Evolutionary conservation across 1,140 invertebrate species (phyloP).

Genomic region (Caenorhabditis briggsae): DNA sequence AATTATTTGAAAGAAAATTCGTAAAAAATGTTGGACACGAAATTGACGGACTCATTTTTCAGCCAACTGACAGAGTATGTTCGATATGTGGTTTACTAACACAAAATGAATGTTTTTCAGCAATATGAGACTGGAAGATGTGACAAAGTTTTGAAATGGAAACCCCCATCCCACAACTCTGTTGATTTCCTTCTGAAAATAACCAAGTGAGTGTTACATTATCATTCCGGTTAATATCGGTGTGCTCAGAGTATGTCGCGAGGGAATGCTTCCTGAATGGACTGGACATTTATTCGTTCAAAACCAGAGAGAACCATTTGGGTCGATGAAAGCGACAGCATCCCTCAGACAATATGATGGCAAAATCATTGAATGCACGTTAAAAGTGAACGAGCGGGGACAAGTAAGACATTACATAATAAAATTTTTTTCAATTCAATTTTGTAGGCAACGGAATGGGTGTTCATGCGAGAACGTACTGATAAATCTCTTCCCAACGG

Average conservation of each 20-base stretch:
- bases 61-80: conserved; percentile 85
- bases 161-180: conserved; percentile 91
- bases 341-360: conserved; percentile 86
- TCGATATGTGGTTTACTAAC: background rate
- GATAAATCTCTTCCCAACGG: conserved; percentile 96
- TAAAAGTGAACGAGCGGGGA: conserved; percentile 66
- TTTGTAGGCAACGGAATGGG: conserved; percentile 82
- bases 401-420: conserved; percentile 77
- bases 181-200: conserved; percentile 94
- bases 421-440: conserved; percentile 69
- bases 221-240: no score
- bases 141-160: conserved; percentile 94
- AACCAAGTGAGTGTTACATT: conserved; percentile 77
- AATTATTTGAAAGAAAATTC: conserved; percentile 89
- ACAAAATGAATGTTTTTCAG: conserved; percentile 80
- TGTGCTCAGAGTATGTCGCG: conserved; percentile 80
- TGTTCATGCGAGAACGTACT: conserved; percentile 93
- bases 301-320: conserved; percentile 71
- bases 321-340: conserved; percentile 84
- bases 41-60: conserved; percentile 97
- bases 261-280: conserved; percentile 82
- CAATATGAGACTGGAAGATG: conserved; percentile 88
- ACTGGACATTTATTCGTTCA: conserved; percentile 74
- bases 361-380: conserved; percentile 96
- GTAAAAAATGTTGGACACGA: conserved; percentile 88